Conservation (phyloP, 2,797 vertebrate species). For the Thripadectes ignobilis region DNA sequence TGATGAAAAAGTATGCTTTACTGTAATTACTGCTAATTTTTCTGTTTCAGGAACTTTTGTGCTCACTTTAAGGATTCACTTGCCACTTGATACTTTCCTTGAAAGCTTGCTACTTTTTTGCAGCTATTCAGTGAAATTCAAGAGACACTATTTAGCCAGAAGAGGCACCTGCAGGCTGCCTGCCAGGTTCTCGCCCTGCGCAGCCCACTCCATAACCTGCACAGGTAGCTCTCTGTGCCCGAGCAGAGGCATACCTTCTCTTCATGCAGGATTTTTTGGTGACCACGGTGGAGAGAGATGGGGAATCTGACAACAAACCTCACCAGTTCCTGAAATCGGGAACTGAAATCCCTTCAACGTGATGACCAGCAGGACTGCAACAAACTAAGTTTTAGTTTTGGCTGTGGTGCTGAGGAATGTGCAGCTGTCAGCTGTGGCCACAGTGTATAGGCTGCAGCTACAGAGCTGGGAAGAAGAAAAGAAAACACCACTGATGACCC, state of each 20-base stretch:
- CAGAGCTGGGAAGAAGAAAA: background rate
- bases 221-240: accelerated
- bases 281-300: background rate
- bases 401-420: background rate
- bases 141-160: background rate
- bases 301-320: background rate
- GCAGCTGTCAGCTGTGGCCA: background rate
- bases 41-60: background rate
- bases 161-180: background rate
- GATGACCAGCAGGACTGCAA: background rate
- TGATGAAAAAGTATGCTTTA: slow-evolving; percentile 19
- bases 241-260: background rate
- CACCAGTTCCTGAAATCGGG: background rate
- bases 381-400: background rate
- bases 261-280: background rate
- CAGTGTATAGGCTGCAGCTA: background rate
- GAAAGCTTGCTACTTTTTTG: background rate
- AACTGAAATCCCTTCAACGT: background rate
- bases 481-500: accelerated
- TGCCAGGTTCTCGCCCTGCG: background rate
- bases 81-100: background rate
- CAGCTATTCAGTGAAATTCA: background rate
- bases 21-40: slow-evolving; percentile 33
- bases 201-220: background rate
- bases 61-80: background rate